Percentiles rank a stretch among this genome's conserved stretches.
Evolutionary conservation across 2,113 vertebrate species (phyloP).

Genomic region (Ia io): DNA sequence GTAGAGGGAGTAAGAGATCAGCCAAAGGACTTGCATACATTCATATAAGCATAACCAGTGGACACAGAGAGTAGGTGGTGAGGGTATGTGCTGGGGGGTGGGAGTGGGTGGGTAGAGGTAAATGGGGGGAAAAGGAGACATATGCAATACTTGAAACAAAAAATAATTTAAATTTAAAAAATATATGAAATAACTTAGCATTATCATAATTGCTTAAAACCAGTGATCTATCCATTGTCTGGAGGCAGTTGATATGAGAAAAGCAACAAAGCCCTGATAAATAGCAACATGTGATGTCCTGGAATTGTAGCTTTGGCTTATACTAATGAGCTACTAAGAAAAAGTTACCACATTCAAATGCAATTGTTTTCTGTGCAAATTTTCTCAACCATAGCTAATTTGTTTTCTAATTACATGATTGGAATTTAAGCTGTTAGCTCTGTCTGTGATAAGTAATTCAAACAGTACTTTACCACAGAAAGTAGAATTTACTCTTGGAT

Average conservation of each 20-base stretch:
- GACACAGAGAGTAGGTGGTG: no score
- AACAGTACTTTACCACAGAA: slow-evolving; percentile 2
- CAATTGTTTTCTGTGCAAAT: neutral
- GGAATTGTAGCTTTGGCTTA: neutral
- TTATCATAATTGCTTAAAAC: neutral
- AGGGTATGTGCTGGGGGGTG: no score
- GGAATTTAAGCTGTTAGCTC: slow-evolving; percentile 29
- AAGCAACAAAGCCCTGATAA: neutral
- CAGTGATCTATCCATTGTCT: neutral
- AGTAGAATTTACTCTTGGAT: slow-evolving; percentile 2
- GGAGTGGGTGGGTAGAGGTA: no score
- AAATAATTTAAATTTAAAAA: no score
- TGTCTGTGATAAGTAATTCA: slow-evolving; percentile 12
- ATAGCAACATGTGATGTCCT: neutral
- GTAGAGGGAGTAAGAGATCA: no score
- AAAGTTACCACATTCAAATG: neutral
- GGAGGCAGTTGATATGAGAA: neutral
- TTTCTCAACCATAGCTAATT: slow-evolving; percentile 23
- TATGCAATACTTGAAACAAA: no score
- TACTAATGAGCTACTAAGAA: neutral
- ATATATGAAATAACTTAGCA: neutral
- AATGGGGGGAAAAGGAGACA: no score
- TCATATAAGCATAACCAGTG: no score
- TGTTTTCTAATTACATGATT: slow-evolving; percentile 49
- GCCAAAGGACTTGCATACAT: no score